phyloP scores from a whole-genome alignment of 2,888 invertebrate species.

The Spilarctia lutea region DNA sequence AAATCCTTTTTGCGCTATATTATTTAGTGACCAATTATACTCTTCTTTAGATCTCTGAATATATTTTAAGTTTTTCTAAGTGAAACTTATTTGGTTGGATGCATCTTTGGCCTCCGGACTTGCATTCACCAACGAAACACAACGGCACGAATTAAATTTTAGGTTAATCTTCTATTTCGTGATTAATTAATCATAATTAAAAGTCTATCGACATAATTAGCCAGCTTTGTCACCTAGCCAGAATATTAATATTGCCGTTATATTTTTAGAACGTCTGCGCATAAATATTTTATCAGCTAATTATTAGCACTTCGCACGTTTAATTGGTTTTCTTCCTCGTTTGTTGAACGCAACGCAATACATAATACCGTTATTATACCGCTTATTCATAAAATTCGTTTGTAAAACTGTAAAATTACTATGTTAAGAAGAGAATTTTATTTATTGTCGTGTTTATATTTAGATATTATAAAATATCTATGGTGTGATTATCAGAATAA shows the following conservation, averaged over 20 bases:
- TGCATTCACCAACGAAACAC: too few species aligned
- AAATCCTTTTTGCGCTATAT: too few species aligned
- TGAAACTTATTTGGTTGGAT: too few species aligned
- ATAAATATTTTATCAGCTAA: slow-evolving; percentile 3
- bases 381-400: background rate
- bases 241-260: background rate
- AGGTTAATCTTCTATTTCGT: too few species aligned
- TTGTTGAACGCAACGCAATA: background rate
- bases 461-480: background rate
- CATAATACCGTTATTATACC: background rate
- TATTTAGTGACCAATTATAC: too few species aligned
- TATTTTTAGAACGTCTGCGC: background rate
- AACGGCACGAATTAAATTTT: too few species aligned
- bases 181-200: background rate
- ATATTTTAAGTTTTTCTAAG: too few species aligned
- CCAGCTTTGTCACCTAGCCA: background rate
- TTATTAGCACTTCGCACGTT: background rate
- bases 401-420: background rate
- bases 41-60: too few species aligned
- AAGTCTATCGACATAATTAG: background rate
- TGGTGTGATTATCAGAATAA: background rate
- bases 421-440: background rate
- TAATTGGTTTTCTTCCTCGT: background rate
- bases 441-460: background rate
- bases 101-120: too few species aligned